Evolutionary conservation across 2,797 vertebrate species (phyloP).

Genomic region (Streptopelia turtur): DNA sequence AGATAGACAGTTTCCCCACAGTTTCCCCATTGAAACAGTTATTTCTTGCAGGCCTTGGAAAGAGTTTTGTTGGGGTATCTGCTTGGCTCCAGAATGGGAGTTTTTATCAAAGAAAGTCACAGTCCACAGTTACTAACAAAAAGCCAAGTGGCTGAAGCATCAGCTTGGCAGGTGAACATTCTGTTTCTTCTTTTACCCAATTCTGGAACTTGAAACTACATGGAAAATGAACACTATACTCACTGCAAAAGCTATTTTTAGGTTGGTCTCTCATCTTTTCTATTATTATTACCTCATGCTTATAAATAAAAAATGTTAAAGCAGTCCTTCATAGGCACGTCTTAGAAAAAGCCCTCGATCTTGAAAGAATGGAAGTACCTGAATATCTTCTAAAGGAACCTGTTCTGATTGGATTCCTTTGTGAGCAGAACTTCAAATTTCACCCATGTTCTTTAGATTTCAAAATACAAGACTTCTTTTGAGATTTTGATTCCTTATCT

Average conservation of each 20-base stretch:
- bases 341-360: neutral
- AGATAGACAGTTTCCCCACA: neutral
- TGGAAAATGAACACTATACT: neutral
- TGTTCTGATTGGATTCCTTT: neutral
- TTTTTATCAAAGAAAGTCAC: neutral
- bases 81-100: neutral
- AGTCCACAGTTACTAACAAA: neutral
- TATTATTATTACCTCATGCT: neutral
- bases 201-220: neutral
- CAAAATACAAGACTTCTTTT: neutral
- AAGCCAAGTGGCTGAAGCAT: neutral
- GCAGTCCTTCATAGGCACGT: neutral
- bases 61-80: neutral
- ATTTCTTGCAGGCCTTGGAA: neutral
- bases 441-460: neutral
- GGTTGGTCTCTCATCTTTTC: neutral
- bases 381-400: neutral
- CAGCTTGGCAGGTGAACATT: neutral
- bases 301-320: neutral
- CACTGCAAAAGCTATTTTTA: neutral
- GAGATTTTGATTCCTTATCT: neutral
- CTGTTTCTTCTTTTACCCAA: neutral
- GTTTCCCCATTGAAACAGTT: neutral
- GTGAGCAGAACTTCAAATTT: neutral
- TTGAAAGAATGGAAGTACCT: neutral